Base-by-base conservation (phyloP, 2,888 invertebrate genomes). In the Drosophila phalerata region DNA sequence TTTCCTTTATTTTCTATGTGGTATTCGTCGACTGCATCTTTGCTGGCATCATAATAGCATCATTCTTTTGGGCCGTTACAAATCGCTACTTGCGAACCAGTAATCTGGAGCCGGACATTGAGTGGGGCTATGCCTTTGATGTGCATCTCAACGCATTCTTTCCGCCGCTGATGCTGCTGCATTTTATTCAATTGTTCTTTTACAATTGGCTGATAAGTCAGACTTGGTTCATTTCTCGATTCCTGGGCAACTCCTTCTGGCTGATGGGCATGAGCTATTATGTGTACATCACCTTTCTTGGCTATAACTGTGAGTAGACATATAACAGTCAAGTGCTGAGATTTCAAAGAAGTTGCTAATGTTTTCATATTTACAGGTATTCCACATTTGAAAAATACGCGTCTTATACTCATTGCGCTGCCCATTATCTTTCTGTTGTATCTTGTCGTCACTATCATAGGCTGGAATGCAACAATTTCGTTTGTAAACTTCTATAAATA, bases 101-200 rank as follows among this genome's bases (percentile, higher is more conserved):
- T 61, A 89, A 77, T 60, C 63, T 91, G 8, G 92, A 92, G 57
- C 90, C 91, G 0, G 92, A 92, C 62, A 97, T 99, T 81, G 99
- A 99, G 93, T 99, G 99, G 99, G 99, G 97, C 25, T 99, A 98
- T 93, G 96, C 98, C 17, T 99, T 99, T 93, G 99, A 99, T 93
- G 98, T 99, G 5, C 99, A 99, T 93, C 94, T 99, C 85, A 99
- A 99, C 93, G 99, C 99, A 3, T 98, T 98, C 93, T 99, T 99
- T 93, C 99, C 99, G n/a, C 96, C 98, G 1, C 94, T 99, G 15
- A 96, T 98, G 76, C 94, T 99, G 81, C 94, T 99, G 62, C 99
- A 99, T 92, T 96, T 98, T 85, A 95, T 99, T 85, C 97, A 98
- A 91, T 94, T 99, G 58, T 95, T 98, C 81, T 95, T 99, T 72